Conservation (phyloP, 2,888 invertebrate species). For the Drosophila flavopinicola region DNA sequence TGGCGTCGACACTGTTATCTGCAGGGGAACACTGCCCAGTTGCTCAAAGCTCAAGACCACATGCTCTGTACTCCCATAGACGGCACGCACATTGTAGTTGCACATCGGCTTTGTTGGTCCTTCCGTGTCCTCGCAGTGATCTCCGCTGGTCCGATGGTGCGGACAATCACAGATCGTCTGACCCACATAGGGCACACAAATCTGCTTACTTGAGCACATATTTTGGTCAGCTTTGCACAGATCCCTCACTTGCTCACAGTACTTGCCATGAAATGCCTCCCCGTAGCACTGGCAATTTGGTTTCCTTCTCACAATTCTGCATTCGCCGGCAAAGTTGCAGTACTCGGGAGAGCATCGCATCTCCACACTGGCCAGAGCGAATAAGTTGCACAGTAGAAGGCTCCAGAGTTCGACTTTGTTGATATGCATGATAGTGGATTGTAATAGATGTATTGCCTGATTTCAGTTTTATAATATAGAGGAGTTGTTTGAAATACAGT, state of each 20-base stretch:
- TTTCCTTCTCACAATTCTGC: constrained; percentile 5
- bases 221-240: constrained; percentile 19
- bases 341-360: constrained; percentile 36
- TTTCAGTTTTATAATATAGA: too few species aligned
- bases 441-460: too few species aligned
- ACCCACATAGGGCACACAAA: constrained; percentile 36
- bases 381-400: neutral
- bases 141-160: neutral
- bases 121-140: neutral
- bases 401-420: neutral
- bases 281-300: constrained; percentile 35
- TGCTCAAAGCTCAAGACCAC: constrained; percentile 37
- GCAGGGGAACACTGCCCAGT: neutral
- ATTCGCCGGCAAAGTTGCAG: constrained; percentile 45
- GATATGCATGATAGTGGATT: constrained; percentile 13
- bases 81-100: constrained; percentile 22
- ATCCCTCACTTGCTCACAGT: constrained; percentile 41
- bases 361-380: neutral
- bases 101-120: constrained; percentile 22
- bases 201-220: constrained; percentile 3
- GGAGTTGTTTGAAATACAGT: too few species aligned
- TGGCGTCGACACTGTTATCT: constrained; percentile 26
- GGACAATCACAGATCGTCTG: constrained; percentile 26
- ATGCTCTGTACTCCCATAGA: constrained; percentile 17
- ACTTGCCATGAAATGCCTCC: constrained; percentile 40